Conservation (phyloP, 2,888 invertebrate species). For the Parnassius glacialis region DNA sequence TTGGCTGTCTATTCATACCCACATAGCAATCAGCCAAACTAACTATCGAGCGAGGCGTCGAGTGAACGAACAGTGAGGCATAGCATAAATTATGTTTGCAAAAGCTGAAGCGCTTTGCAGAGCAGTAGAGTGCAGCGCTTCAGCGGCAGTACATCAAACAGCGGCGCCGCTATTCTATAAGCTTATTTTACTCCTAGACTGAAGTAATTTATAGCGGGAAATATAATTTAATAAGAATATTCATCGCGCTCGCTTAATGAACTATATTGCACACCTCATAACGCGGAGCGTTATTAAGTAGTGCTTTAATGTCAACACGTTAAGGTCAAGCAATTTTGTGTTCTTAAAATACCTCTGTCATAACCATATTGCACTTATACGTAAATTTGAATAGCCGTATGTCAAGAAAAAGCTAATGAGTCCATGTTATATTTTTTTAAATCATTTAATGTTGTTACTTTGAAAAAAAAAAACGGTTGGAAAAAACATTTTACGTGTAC, state of each 20-base stretch:
- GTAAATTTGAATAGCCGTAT: no score
- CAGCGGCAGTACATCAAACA: constrained; percentile 25
- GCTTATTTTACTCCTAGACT: constrained; percentile 17
- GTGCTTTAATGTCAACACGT: no score
- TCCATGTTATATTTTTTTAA: no score
- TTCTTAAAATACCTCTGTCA: no score
- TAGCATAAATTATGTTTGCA: constrained; percentile 28
- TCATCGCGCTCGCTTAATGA: constrained; percentile 1
- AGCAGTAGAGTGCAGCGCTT: constrained; percentile 17
- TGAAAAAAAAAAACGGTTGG: no score
- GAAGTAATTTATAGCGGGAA: constrained; percentile 20
- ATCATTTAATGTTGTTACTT: no score
- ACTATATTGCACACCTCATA: neutral
- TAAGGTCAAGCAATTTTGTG: no score
- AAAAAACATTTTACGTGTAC: no score
- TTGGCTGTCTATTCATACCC: constrained; percentile 16
- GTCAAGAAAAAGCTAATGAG: no score
- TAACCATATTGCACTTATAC: no score
- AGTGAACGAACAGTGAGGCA: constrained; percentile 20
- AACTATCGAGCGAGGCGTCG: constrained; percentile 19
- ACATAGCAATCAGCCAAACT: constrained; percentile 24
- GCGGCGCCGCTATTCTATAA: constrained; percentile 17
- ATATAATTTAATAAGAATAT: constrained; percentile 22
- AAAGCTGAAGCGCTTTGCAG: constrained; percentile 23
- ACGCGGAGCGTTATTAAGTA: no score